These are phyloP conservation scores for Cerceris rybyensis DNA, from an alignment of 2,888 invertebrate species.

Conservation along the genomic window DNA sequence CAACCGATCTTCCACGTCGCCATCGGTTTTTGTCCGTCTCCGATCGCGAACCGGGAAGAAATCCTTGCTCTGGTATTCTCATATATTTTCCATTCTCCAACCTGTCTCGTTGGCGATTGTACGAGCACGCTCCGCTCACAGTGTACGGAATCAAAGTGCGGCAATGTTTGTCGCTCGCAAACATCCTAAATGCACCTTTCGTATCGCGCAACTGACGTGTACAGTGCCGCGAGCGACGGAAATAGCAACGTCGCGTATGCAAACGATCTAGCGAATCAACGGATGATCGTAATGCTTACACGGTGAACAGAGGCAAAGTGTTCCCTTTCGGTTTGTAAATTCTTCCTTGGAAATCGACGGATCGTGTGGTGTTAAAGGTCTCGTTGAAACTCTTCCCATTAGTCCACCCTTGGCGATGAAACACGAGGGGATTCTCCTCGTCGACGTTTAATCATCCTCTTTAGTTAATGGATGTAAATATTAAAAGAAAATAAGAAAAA, in stretches of 20 bases:
- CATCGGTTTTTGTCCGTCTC: too few species aligned
- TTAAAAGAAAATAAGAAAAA: not conserved
- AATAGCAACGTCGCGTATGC: not conserved
- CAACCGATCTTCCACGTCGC: too few species aligned
- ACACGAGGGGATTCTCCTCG: slow-evolving; percentile 2
- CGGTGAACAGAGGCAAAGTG: too few species aligned
- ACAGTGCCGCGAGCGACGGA: not conserved
- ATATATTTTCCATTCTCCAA: not conserved
- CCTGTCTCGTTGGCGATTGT: not conserved
- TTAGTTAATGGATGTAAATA: slow-evolving; percentile 34
- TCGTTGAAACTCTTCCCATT: not conserved
- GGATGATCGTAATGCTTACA: not conserved
- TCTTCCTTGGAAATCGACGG: too few species aligned
- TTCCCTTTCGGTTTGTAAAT: too few species aligned
- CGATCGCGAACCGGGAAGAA: not conserved
- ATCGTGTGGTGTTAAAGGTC: too few species aligned
- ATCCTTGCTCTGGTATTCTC: not conserved
- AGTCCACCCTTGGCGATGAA: not conserved
- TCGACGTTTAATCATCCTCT: slow-evolving; percentile 46
- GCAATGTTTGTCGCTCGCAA: slow-evolving; percentile 17
- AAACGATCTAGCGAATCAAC: not conserved
- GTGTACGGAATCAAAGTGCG: slow-evolving; percentile 12
- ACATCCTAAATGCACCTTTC: slow-evolving; percentile 35
- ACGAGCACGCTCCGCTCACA: slow-evolving; percentile 1
- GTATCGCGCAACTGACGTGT: slow-evolving; percentile 11